phyloP scores from a whole-genome alignment of 35 echinoderm and acorn worm species.

The Acanthaster planci region DNA sequence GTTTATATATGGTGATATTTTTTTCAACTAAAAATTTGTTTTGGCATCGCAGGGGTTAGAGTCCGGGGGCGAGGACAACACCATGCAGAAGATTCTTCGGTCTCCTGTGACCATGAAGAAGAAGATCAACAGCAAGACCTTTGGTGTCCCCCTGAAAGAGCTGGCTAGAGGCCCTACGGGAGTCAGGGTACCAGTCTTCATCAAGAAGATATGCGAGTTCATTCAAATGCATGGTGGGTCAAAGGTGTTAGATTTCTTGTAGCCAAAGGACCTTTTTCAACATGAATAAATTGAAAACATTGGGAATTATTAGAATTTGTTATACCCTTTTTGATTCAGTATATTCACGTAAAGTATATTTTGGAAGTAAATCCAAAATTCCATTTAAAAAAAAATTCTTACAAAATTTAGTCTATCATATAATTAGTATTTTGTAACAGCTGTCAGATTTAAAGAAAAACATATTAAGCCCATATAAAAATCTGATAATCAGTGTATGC shows the following conservation, averaged over 20 bases:
- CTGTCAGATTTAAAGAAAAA: no score
- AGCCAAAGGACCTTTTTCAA: no score
- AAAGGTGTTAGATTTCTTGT: neutral
- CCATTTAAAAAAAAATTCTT: no score
- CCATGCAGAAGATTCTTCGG: constrained; percentile 94
- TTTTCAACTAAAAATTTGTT: neutral
- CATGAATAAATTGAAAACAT: no score
- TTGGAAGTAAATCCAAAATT: no score
- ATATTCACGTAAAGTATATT: no score
- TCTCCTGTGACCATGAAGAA: constrained; percentile 77
- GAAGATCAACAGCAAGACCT: constrained; percentile 62
- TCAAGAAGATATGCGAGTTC: constrained; percentile 81
- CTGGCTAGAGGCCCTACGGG: constrained; percentile 47
- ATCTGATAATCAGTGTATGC: no score
- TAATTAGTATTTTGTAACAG: no score
- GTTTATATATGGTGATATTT: neutral
- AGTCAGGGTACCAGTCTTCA: constrained; percentile 60
- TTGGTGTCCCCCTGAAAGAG: constrained; percentile 80
- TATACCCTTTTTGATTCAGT: no score
- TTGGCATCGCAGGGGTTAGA: constrained; percentile 18
- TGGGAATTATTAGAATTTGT: no score
- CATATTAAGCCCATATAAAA: no score
- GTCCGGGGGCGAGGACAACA: constrained; percentile 1
- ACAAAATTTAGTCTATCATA: no score
- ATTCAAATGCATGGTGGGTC: constrained; percentile 89